A percentile compares a stretch with the other conserved stretches of the same genome.
Evolutionary conservation across 2,113 vertebrate species (phyloP).

Genomic region (Glaucidium brasilianum): DNA sequence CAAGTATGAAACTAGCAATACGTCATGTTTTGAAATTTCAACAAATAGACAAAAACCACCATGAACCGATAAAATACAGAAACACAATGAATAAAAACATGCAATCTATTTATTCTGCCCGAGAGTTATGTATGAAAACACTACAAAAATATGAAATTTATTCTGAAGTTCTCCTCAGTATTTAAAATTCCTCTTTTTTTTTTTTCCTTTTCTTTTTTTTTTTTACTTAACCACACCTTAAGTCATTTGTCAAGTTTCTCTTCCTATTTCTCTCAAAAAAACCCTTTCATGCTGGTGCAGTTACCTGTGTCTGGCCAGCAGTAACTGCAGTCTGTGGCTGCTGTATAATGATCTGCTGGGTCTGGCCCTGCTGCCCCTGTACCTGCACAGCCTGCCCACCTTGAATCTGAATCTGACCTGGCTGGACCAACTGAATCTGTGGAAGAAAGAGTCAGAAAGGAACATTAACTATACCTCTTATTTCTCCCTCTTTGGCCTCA

Average conservation of each 20-base stretch:
- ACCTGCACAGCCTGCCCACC: constrained; percentile 95
- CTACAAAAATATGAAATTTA: background rate
- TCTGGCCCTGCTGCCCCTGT: constrained; percentile 94
- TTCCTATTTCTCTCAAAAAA: constrained; percentile 52
- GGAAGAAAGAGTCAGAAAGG: constrained; percentile 56
- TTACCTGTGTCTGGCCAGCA: constrained; percentile 96
- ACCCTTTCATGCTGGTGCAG: constrained; percentile 59
- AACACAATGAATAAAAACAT: constrained; percentile 54
- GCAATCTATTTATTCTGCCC: constrained; percentile 29
- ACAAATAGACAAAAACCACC: constrained; percentile 23
- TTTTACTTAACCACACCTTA: constrained; percentile 3
- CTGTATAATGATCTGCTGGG: constrained; percentile 98
- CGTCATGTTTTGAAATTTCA: background rate
- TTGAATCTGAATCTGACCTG: constrained; percentile 97
- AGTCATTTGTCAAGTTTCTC: constrained; percentile 47
- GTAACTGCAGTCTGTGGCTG: constrained; percentile 97
- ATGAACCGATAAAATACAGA: constrained; percentile 39
- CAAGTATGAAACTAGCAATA: constrained; percentile 7
- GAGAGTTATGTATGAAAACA: background rate
- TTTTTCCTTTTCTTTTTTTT: background rate
- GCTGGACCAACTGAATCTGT: constrained; percentile 92
- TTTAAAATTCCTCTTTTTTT: background rate
- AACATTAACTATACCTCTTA: constrained; percentile 20
- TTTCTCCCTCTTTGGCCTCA: background rate
- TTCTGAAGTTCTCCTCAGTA: constrained; percentile 12